Conservation (phyloP, 2,797 vertebrate species). For the Gymnothorax reevesii region DNA sequence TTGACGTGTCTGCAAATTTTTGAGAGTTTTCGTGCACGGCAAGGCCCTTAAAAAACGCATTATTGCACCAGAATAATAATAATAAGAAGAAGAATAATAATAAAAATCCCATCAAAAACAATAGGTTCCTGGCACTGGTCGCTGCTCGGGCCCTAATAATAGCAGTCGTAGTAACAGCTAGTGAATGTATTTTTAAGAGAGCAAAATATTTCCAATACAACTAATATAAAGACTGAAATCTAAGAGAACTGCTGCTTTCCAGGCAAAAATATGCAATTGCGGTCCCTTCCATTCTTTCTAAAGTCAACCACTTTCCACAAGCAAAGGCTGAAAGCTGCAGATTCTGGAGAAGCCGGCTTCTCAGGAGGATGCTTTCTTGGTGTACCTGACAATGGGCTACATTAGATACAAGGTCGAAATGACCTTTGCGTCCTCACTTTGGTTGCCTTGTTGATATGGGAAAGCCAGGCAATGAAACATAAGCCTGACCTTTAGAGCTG, state of each 20-base stretch:
- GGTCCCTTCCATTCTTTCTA: neutral
- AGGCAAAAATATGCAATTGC: neutral
- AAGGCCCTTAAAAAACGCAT: too few relatives aligned
- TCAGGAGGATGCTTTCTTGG: neutral
- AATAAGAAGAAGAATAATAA: too few relatives aligned
- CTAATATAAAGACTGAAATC: neutral
- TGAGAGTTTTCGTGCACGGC: too few relatives aligned
- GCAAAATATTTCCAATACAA: too few relatives aligned
- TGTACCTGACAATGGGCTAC: neutral
- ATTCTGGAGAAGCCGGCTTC: neutral
- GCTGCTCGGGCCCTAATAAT: too few relatives aligned
- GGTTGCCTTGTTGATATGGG: constrained; percentile 35
- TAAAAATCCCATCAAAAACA: too few relatives aligned
- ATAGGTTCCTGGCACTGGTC: too few relatives aligned
- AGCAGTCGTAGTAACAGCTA: too few relatives aligned
- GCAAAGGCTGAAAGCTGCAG: neutral
- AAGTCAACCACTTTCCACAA: neutral
- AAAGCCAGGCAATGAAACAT: constrained; percentile 46
- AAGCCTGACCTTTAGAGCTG: constrained; percentile 52
- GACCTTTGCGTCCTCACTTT: constrained; percentile 43
- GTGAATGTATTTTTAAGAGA: too few relatives aligned
- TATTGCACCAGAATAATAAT: too few relatives aligned
- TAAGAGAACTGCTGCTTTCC: neutral
- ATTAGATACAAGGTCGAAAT: constrained; percentile 30
- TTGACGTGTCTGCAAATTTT: too few relatives aligned